Percentiles rank a stretch among this genome's conserved stretches.
Evolutionary conservation across 2,888 invertebrate species (phyloP).

Genomic region (Tillus elongatus): DNA sequence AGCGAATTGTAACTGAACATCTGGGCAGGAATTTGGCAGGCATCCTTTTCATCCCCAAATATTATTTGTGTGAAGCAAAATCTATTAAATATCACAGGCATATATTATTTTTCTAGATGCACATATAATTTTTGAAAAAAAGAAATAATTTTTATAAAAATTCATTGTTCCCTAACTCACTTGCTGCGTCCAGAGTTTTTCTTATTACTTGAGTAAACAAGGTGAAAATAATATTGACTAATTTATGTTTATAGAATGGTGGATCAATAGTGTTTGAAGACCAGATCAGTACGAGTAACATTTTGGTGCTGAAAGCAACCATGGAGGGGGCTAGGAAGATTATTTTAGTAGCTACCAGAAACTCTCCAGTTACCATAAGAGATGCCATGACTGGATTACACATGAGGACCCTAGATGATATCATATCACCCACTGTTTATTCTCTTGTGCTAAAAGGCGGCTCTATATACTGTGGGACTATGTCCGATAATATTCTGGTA

Average conservation of each 20-base stretch:
- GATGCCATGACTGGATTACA: slow-evolving; percentile 64
- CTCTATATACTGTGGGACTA: slow-evolving; percentile 69
- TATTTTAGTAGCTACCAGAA: slow-evolving; percentile 59
- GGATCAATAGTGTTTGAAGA: slow-evolving; percentile 32
- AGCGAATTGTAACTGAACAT: too few relatives aligned
- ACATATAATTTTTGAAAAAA: neutral
- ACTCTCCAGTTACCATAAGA: slow-evolving; percentile 59
- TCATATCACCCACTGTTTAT: slow-evolving; percentile 56
- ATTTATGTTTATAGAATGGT: too few relatives aligned
- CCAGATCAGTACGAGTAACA: slow-evolving; percentile 52
- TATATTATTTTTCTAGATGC: too few relatives aligned
- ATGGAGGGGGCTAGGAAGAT: slow-evolving; percentile 65
- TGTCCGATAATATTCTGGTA: slow-evolving; percentile 59
- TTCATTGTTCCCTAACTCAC: too few relatives aligned
- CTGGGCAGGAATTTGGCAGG: too few relatives aligned
- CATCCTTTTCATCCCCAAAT: too few relatives aligned
- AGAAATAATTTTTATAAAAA: neutral
- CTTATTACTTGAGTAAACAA: slow-evolving; percentile 22
- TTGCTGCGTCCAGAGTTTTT: slow-evolving; percentile 7
- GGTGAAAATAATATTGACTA: too few relatives aligned
- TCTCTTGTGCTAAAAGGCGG: slow-evolving; percentile 58
- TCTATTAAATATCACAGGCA: too few relatives aligned
- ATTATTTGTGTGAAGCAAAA: too few relatives aligned
- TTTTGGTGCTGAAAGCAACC: slow-evolving; percentile 60
- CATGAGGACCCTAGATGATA: slow-evolving; percentile 53